Evolutionary conservation across 2,113 vertebrate genomes (phyloP), one percentile per base, ranked within the genome.

Genomic region (Clarias gariepinus): DNA sequence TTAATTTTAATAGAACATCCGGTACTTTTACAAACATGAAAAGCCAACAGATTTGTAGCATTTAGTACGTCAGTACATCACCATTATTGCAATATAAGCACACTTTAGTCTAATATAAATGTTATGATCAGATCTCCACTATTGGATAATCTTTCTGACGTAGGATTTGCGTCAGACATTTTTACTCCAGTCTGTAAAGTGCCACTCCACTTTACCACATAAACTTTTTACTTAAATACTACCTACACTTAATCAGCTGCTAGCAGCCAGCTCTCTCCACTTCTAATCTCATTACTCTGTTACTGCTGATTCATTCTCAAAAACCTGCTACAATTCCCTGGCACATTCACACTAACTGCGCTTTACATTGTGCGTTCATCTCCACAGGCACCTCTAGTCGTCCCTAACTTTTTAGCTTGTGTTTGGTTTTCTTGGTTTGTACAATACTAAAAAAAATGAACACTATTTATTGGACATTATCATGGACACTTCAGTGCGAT

Each of bases 221-320:
- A 15, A 15, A 53, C 25, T 53, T 53, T 77, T 53, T 16, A n/a
- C 16, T 53, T 53, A n/a, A 77, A 77, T 28, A 53, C 74, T 77
- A 74, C 71, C 71, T 25, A 74, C 71, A 74, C 41, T 74, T 74
- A 74, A 47, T 74, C 71, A 52, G 41, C 36, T 52, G 41, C 71
- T 23, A 74, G 47, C 74, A 77, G 74, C 74, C 74, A 19, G 74
- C 8, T 57, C 74, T 28, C 52, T 7, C 74, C 52, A 28, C 52
- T 78, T 78, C 52, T 78, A 28, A 28, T 28, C 52, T 28, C 74
- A 30, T 57, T 55, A 78, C 52, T 3, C 74, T 57, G 47, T 28
- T 30, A 57, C 13, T 78, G 74, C 52, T 78, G 74, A 78, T 78
- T 78, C 74, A 28, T 30, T 28, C 52, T 55, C 11, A 78, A 78